Evolutionary conservation across 2,113 vertebrate species (phyloP), one percentile per base, ranked within the genome.

Genomic region (Argyrosomus japonicus): DNA sequence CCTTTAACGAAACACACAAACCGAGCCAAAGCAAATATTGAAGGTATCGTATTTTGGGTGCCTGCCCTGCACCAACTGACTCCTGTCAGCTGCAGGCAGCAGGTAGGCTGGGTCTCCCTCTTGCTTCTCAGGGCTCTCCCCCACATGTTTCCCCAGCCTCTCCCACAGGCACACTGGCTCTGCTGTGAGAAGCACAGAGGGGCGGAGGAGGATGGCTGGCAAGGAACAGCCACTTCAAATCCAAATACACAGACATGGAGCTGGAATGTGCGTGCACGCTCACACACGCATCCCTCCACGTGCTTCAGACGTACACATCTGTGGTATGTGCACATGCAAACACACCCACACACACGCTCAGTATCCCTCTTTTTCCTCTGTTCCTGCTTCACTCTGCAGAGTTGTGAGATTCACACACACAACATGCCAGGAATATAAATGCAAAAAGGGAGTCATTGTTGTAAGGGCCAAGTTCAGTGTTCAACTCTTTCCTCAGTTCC

Each of bases 371-470:
- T 81, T 81, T 79, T 53, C 43, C 84, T 73, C 68, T 73, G n/a
- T 83, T 86, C 73, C 72, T 72, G 78, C 47, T 62, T 81, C 67
- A 84, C 69, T 53, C 77, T 80, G 68, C 68, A 77, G 68, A 76
- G 57, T 62, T 68, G 47, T 54, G 40, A 81, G 79, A 72, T 40
- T 82, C 83, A 78, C 76, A 87, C 75, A 68, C 83, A 29, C 50
- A 8, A 57, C 75, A 23, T 50, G 86, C 82, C 89, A 86, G 79
- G 73, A 90, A 80, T 75, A 88, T 85, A 75, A 84, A 90, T 81
- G 77, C 81, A 89, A 87, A 90, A 92, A 93, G 85, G 68, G 77
- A 85, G 57, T 63, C 69, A 89, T 91, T 92, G 91, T 94, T 93
- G 62, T 83, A 87, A 71, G 21, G 51, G 77, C 84, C 87, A 80